Base-by-base conservation (phyloP, 92 coral and sea anemone genomes). In the Blastomussa wellsi region DNA sequence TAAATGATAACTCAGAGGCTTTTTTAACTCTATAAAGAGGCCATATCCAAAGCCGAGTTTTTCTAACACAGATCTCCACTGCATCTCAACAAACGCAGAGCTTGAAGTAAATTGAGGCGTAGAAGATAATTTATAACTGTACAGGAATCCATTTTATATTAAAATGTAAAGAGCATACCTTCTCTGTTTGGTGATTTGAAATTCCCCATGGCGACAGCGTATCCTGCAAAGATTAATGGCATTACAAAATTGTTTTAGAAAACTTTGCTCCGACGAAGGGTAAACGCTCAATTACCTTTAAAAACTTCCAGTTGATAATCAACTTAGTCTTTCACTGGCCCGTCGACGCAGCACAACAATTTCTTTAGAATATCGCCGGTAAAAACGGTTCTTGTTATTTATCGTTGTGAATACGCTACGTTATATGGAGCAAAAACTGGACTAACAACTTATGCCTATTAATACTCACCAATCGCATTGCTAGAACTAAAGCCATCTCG, bases 141-240 rank as follows among this genome's bases (percentile, higher is more conserved):
- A n/a, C 19, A 51, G 20, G 8, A 36, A 35, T 2, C 14, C 15
- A 13, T 62, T 62, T 28, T 9, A 28, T 8, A 62, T 1, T n/a
- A n/a, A n/a, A n/a, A 1, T 48, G 66, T n/a, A 4, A 59, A 59
- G 29, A 31, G n/a, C 87, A 53, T 91, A 93, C 97, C 94, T 84
- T 93, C 94, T 35, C 33, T 79, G 57, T 69, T 39, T 17, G 77
- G 73, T 11, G 82, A 69, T 79, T 60, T 91, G 66, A 93, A 93
- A 16, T 65, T 71, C 75, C 97, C 97, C 12, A 88, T 82, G 29
- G 97, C 86, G 55, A 93, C 85, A 20, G 97, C 81, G 60, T 93
- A 93, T 73, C 97, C 97, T 72, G 31, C 0, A 33, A 41, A 31
- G 15, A 67, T n/a, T 41, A 13, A 24, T 22, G n/a, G 0, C 5